Conservation (phyloP, 2,888 invertebrate genomes). For the Phasia obesa region DNA sequence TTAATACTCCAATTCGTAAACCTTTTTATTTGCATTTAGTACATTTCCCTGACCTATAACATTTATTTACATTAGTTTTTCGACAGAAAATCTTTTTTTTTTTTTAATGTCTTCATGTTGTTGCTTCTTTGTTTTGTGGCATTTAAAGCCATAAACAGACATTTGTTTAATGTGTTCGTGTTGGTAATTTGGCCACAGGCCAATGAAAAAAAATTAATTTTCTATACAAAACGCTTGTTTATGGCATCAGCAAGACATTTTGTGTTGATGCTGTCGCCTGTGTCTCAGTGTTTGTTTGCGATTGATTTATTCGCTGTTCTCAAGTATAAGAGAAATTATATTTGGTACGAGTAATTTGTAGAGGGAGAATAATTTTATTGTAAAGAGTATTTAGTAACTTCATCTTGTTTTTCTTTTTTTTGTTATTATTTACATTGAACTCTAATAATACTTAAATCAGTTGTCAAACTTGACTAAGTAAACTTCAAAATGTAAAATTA, state of each 20-base stretch:
- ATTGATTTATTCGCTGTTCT: not conserved
- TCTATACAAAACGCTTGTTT: not conserved
- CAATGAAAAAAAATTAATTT: constrained; percentile 30
- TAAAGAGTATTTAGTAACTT: no score
- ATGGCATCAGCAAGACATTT: not conserved
- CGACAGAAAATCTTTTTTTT: not conserved
- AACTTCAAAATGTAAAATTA: no score
- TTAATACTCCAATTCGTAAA: no score
- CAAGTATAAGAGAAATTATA: not conserved
- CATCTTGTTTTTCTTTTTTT: no score
- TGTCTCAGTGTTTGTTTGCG: not conserved
- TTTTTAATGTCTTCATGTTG: constrained; percentile 2
- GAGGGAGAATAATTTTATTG: no score
- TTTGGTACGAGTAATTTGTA: no score
- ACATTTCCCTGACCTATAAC: constrained; percentile 31
- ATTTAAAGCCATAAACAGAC: constrained; percentile 52
- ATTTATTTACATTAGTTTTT: constrained; percentile 25
- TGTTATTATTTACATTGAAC: no score
- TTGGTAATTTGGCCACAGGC: constrained; percentile 35
- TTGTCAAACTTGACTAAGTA: no score
- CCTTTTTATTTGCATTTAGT: not conserved
- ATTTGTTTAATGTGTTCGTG: constrained; percentile 41
- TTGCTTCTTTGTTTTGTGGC: not conserved
- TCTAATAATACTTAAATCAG: no score
- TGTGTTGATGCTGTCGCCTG: constrained; percentile 13